Conservation (phyloP, 2,888 invertebrate species). For the Polietes domitor region DNA sequence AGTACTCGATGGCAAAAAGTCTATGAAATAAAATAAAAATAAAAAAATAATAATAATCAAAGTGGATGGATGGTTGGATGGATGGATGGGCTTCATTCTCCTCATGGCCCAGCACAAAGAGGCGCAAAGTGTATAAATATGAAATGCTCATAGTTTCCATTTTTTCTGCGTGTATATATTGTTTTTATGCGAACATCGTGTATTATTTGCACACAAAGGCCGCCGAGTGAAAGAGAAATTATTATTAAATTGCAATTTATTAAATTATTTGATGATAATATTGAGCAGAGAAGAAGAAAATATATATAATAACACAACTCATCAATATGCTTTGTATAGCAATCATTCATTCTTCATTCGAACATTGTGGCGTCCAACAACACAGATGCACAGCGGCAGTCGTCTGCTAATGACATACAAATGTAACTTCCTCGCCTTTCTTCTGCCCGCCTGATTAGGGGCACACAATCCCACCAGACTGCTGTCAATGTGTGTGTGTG, state of each 20-base stretch:
- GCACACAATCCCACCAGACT: background rate
- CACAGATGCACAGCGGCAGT: background rate
- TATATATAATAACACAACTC: background rate
- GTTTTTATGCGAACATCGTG: background rate
- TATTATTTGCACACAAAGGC: slow-evolving; percentile 26
- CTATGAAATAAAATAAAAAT: slow-evolving; percentile 1
- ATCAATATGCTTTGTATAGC: slow-evolving; percentile 9
- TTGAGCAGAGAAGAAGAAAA: slow-evolving; percentile 14
- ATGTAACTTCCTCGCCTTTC: too few species aligned
- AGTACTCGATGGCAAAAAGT: background rate
- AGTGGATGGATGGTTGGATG: too few species aligned
- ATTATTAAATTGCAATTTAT: slow-evolving; percentile 63
- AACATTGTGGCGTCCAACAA: background rate
- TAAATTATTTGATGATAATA: slow-evolving; percentile 54
- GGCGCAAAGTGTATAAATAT: slow-evolving; percentile 10
- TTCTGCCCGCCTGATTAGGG: slow-evolving; percentile 10
- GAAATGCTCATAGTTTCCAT: slow-evolving; percentile 18
- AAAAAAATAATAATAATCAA: slow-evolving; percentile 25
- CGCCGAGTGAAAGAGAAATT: background rate
- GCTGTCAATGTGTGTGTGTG: background rate
- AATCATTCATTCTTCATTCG: background rate
- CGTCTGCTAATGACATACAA: background rate
- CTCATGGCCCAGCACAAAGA: background rate
- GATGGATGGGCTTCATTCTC: background rate
- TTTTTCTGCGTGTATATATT: background rate